phyloP scores from a whole-genome alignment of 2,797 vertebrate species.

The Chelonia mydas region DNA sequence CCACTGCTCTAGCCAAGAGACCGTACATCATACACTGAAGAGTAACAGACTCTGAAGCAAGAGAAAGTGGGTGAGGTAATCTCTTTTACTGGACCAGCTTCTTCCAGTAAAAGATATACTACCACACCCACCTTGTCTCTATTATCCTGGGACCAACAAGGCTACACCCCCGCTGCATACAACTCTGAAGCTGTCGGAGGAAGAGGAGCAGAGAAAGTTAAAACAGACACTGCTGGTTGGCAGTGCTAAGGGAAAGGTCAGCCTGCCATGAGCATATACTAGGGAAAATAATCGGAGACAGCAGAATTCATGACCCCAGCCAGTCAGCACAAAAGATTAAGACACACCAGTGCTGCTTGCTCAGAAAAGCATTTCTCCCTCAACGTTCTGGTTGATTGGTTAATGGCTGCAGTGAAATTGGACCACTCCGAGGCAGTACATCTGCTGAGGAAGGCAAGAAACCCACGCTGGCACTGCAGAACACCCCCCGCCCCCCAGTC shows the following conservation, averaged over 20 bases:
- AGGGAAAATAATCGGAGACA: neutral
- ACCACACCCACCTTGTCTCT: neutral
- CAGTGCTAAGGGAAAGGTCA: neutral
- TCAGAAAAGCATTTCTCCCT: neutral
- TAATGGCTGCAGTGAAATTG: neutral
- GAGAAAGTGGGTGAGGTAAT: neutral
- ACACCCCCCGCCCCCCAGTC: neutral
- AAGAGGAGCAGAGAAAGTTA: neutral
- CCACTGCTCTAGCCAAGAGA: neutral
- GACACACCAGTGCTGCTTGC: neutral
- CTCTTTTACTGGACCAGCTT: neutral
- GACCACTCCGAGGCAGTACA: neutral
- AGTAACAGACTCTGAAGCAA: neutral
- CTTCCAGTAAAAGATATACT: neutral
- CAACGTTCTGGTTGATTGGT: neutral
- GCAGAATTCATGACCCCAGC: neutral
- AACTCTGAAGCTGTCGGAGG: neutral
- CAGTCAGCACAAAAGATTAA: neutral
- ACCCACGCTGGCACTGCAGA: rapidly evolving
- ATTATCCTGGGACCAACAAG: neutral
- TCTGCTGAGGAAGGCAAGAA: neutral
- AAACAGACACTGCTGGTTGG: neutral
- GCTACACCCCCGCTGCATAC: neutral
- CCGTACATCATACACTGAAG: neutral
- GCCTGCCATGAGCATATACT: neutral